Evolutionary conservation across 2,797 vertebrate species (phyloP).

Genomic region (Sebastes reedi): DNA sequence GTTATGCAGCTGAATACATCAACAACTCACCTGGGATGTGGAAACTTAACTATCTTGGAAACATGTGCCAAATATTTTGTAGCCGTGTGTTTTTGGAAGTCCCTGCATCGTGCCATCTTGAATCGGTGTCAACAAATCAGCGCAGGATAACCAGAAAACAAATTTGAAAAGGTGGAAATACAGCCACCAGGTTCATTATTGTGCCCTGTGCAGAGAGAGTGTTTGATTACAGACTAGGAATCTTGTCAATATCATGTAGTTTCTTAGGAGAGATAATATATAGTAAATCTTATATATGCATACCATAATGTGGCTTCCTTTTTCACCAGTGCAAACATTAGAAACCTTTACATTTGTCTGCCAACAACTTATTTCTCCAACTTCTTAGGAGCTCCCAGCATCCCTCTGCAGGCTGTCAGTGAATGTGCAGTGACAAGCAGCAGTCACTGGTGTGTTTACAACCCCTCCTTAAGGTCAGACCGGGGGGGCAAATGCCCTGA

Average conservation of each 20-base stretch:
- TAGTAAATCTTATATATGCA: neutral
- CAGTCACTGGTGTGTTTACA: conserved; percentile 28
- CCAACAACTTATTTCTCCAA: neutral
- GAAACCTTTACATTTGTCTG: neutral
- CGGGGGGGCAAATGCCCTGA: conserved; percentile 23
- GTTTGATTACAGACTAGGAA: neutral
- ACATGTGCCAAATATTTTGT: neutral
- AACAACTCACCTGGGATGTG: neutral
- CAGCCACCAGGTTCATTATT: neutral
- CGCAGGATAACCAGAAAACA: neutral
- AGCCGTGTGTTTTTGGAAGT: neutral
- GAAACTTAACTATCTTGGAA: neutral
- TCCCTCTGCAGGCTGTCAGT: neutral
- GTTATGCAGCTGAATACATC: conserved; percentile 8
- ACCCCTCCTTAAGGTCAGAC: neutral
- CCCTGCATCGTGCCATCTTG: conserved; percentile 1
- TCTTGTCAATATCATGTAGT: neutral
- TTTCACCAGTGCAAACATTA: neutral
- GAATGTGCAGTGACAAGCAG: conserved; percentile 8
- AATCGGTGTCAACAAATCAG: conserved; percentile 11
- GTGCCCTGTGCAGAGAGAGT: neutral
- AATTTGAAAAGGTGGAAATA: conserved; percentile 15
- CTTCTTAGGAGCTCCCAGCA: neutral
- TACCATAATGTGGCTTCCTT: neutral
- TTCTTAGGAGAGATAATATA: neutral